Base-by-base conservation (phyloP, 2,888 invertebrate species). In the Cetonia aurata region DNA sequence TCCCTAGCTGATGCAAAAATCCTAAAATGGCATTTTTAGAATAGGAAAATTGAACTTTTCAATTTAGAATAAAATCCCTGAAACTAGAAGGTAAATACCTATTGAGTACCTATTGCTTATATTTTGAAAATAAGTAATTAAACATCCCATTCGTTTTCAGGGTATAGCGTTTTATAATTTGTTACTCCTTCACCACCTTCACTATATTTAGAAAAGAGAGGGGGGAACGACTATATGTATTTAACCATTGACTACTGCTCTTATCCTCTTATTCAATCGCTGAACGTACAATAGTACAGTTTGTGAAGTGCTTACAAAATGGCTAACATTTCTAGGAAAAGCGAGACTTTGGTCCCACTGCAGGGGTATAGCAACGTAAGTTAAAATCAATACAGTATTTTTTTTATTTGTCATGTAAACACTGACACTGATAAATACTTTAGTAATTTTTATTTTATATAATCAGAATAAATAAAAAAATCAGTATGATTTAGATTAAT, bases 361-460 rank as follows among this genome's bases (percentile, higher is more conserved):
- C 71, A 71, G 50, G 71, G 71, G 71, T 70, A 65, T 19, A 50
- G 62, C 13, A 70, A 70, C 33, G 69, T 70, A 70, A 70, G 69
- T 70, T 70, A 46, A 37, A 48, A 62, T 62, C 48, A 48, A 60
- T 48, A 60, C 13, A 17, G 12, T 15, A 48, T n/a, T 48, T 9
- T 15, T 48, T 37, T 8, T 37, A 8, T 37, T 37, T 37, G 2
- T 48, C 13, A 48, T 17, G 48, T 10, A 48, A 48, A 48, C 13
- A 17, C n/a, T 2, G 3, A 4, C 1, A 1, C 3, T 8, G 12
- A n/a, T 48, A 6, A 15, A 48, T 48, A 15, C 12, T 48, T 15
- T 15, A 48, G 17, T 1, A 8, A 48, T 48, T n/a, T n/a, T 4
- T 48, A 48, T 48, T 48, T n/a, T n/a, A 48, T 17, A 1, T 50